Evolutionary conservation across 2,113 vertebrate genomes (phyloP).

Genomic region (Turnix velox): DNA sequence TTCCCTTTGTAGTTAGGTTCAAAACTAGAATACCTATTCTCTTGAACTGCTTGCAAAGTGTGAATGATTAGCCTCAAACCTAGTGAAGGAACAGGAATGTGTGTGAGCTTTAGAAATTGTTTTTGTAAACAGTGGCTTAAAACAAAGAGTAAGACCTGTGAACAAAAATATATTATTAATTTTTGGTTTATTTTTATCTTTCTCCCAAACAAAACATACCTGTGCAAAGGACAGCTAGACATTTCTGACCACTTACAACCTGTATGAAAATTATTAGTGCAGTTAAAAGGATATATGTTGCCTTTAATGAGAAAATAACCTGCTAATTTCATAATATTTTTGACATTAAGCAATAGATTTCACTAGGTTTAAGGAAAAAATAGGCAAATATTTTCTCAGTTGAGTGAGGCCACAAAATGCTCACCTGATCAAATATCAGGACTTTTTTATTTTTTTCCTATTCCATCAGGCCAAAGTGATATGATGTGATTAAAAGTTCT

Average conservation of each 20-base stretch:
- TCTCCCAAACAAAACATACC: not conserved
- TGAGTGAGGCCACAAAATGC: not conserved
- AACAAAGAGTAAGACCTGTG: not conserved
- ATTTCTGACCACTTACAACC: not conserved
- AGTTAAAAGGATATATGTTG: not conserved
- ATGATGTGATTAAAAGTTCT: not conserved
- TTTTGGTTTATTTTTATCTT: not conserved
- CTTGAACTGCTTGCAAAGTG: not conserved
- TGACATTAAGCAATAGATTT: not conserved
- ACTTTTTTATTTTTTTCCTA: not conserved
- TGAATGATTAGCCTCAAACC: not conserved
- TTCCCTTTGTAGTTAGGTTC: not conserved
- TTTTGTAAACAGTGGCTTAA: not conserved
- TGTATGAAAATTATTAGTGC: not conserved
- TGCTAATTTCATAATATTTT: not conserved
- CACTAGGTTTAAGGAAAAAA: not conserved
- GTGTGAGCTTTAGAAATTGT: not conserved
- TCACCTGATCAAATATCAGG: not conserved
- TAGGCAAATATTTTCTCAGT: not conserved
- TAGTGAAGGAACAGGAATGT: not conserved
- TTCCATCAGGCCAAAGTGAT: not conserved
- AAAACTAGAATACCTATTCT: not conserved
- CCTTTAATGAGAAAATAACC: not conserved
- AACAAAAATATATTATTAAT: not conserved
- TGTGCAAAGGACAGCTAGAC: not conserved